These are phyloP conservation scores for Passer domesticus DNA, from an alignment of 2,113 vertebrate species.

Conservation along the genomic window DNA sequence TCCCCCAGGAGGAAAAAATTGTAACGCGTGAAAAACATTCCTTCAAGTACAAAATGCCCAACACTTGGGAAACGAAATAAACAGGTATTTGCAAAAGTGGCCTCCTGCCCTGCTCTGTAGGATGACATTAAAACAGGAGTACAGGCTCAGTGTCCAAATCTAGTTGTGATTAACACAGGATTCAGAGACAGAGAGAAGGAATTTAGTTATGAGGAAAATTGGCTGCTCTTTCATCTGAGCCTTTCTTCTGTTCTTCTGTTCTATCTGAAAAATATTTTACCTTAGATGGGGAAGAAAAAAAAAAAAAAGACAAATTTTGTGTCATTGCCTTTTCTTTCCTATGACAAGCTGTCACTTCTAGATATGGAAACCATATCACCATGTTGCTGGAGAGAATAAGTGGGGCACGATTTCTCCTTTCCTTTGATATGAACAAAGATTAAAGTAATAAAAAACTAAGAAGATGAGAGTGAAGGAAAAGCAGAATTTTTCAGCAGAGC, in stretches of 20 bases:
- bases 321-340: slow-evolving; percentile 34
- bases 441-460: slow-evolving; percentile 50
- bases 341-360: slow-evolving; percentile 44
- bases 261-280: slow-evolving; percentile 10
- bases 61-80: slow-evolving; percentile 22
- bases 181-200: background rate
- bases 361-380: background rate
- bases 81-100: background rate
- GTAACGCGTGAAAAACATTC: background rate
- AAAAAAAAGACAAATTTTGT: background rate
- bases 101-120: background rate
- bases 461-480: slow-evolving; percentile 24
- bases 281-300: background rate
- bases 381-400: slow-evolving; percentile 38
- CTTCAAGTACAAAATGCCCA: background rate
- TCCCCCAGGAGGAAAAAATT: background rate
- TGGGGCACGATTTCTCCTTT: slow-evolving; percentile 14
- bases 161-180: slow-evolving; percentile 2
- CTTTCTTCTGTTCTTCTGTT: background rate
- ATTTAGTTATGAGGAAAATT: slow-evolving; percentile 4
- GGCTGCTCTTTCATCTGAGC: slow-evolving; percentile 34
- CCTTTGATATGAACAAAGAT: slow-evolving; percentile 41
- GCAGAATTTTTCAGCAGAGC: background rate
- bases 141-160: slow-evolving; percentile 1
- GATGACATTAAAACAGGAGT: slow-evolving; percentile 15